Evolutionary conservation across 2,113 vertebrate species (phyloP), one percentile per base, ranked within the genome.

Genomic region (Phocoena sinus): DNA sequence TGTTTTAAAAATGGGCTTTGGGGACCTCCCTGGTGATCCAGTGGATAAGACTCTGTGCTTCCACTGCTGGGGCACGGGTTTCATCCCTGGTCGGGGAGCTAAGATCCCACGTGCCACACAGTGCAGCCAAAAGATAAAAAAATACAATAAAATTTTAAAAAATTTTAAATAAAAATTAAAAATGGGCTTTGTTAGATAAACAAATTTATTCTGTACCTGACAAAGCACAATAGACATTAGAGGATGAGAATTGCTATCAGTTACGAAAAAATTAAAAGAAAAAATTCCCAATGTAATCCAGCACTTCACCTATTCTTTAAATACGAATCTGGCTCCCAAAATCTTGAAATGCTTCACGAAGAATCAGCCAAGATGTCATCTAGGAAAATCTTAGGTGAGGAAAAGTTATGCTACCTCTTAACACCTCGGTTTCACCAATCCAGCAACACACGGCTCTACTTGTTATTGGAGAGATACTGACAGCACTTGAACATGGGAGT

Each of bases 261-360:
- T 63, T 33, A 77, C 6, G 5, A 77, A 77, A 77, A 96, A 89
- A 33, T 18, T 31, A 41, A 73, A 92, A 56, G 18, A 11, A 95
- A 73, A 63, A 86, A 83, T 65, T 96, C 47, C 56, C 68, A 80
- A 65, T 11, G 12, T 70, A 91, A 89, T 36, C n/a, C 9, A 91
- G 28, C 7, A 76, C 38, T 13, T 71, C 17, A 89, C 86, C 76
- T 44, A 86, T 33, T 81, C 50, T 92, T 93, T 67, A 83, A 87
- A 68, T 79, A 89, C 28, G 80, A 94, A 92, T 53, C 74, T n/a
- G 62, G 18, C 53, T 53, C 31, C 13, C 26, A 62, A 76, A 56
- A 56, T 65, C 53, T 58, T 94, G 41, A 94, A 92, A 79, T 95
- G 20, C 31, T 96, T 81, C 91, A 56, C 17, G 77, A 85, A 96